Conservation (phyloP, 2,113 vertebrate species). For the Tragulus kanchil region DNA sequence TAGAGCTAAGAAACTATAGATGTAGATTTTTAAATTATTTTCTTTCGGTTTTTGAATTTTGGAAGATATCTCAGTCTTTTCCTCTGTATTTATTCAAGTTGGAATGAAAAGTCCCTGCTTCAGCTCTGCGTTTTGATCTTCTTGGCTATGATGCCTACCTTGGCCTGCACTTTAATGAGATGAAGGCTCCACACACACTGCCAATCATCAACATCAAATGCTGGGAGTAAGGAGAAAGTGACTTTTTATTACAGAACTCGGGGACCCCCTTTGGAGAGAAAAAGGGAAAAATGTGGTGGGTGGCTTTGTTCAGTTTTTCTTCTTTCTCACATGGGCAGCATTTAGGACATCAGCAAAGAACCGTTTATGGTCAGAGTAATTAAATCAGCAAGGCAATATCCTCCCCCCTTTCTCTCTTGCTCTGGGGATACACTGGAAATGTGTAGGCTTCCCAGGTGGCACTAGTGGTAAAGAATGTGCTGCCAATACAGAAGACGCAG, state of each 20-base stretch:
- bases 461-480: neutral
- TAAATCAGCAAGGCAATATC: neutral
- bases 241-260: neutral
- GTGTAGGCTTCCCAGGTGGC: neutral
- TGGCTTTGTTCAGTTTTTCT: neutral
- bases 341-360: neutral
- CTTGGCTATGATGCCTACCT: conserved; percentile 22
- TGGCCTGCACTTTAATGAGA: conserved; percentile 27
- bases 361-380: neutral
- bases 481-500: neutral
- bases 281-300: neutral
- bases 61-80: neutral
- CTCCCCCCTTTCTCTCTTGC: rapidly evolving
- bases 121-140: conserved; percentile 24
- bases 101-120: conserved; percentile 8
- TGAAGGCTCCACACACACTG: neutral
- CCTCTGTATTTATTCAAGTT: neutral
- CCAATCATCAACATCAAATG: conserved; percentile 48
- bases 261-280: neutral
- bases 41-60: conserved; percentile 58
- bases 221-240: neutral
- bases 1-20: neutral
- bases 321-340: neutral
- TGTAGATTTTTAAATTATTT: neutral
- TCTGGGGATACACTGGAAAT: neutral